Base-by-base conservation (phyloP, 2,888 invertebrate genomes). In the Caenorhabditis zanzibari region DNA sequence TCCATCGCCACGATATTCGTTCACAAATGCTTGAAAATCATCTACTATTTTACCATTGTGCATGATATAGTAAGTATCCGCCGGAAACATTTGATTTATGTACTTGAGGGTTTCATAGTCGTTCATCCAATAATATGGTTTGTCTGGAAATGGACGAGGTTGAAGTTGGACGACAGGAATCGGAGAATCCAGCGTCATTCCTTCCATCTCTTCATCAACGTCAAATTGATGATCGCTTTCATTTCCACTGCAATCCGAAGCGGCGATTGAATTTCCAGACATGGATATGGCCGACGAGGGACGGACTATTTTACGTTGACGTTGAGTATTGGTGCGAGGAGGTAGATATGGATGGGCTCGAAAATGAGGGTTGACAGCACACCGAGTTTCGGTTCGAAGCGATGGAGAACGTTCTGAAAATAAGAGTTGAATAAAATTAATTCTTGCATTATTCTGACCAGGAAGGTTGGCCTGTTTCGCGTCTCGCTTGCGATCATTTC, bases 121-220 rank as follows among this genome's bases (percentile, higher is more conserved):
- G 32, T 80, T 72, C 83, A 84, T 84, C 83, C 83, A 84, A 35
- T 76, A 84, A 56, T 72, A 80, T 6, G 75, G 76, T 35, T 80
- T 84, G 19, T 83, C 83, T 12, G 83, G 83, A 14, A 83, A 81
- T 38, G 80, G 81, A 16, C 69, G 82, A 35, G 38, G 38, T 14
- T 52, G 28, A 19, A 26, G 52, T 10, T 58, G 47, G 3, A 26
- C 44, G 7, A 16, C 38, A 4, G 52, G 66, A 19, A 52, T 28
- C 10, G 68, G 80, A 6, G 80, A 73, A 35, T 80, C 80, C 22
- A 80, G 68, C 5, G 80, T 58, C 73, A 73, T 80, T 7, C 80
- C 61, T 44, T 72, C 72, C 66, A 73, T 61, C 28, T 80, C 80
- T 24, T 73, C 73, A 26, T 73, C 72, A 2, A 80, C 61, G n/a